phyloP scores from a whole-genome alignment of 1,140 invertebrate genomes.

The Eumaeus atala region DNA sequence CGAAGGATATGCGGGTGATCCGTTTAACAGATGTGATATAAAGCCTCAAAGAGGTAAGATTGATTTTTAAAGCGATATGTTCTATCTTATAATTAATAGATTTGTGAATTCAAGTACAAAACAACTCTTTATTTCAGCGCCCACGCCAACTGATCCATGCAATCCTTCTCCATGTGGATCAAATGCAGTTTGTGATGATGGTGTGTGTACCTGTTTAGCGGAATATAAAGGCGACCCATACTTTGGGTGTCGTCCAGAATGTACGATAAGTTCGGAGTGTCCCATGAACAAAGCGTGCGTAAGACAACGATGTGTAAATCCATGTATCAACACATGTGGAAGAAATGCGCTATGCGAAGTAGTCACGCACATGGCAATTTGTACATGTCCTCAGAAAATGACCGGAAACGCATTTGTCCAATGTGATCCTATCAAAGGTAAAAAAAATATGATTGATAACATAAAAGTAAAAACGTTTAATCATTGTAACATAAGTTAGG shows the following conservation, averaged over 20 bases:
- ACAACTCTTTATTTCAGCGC: slow-evolving; percentile 38
- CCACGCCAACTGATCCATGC: slow-evolving; percentile 72
- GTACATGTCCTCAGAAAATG: slow-evolving; percentile 79
- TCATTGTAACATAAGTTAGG: too few species aligned
- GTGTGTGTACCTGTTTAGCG: slow-evolving; percentile 84
- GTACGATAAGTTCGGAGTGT: slow-evolving; percentile 84
- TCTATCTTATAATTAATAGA: background rate
- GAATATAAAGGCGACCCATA: slow-evolving; percentile 85
- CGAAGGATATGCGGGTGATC: slow-evolving; percentile 81
- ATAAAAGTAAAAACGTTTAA: too few species aligned
- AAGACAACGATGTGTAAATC: slow-evolving; percentile 81
- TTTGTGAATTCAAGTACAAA: background rate
- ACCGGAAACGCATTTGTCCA: slow-evolving; percentile 82
- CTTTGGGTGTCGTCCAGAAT: slow-evolving; percentile 79
- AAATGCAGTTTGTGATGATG: slow-evolving; percentile 85
- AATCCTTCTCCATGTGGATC: slow-evolving; percentile 78
- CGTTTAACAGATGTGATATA: slow-evolving; percentile 76
- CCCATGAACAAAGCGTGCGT: slow-evolving; percentile 81
- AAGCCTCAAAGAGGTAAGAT: slow-evolving; percentile 69
- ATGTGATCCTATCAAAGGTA: slow-evolving; percentile 77
- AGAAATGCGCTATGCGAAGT: slow-evolving; percentile 82
- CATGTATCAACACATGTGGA: slow-evolving; percentile 82
- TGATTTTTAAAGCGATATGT: background rate
- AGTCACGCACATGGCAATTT: slow-evolving; percentile 84
- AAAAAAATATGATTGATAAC: background rate